Evolutionary conservation across 2,113 vertebrate genomes (phyloP), one percentile per base, ranked within the genome.

Genomic region (Myodes glareolus): DNA sequence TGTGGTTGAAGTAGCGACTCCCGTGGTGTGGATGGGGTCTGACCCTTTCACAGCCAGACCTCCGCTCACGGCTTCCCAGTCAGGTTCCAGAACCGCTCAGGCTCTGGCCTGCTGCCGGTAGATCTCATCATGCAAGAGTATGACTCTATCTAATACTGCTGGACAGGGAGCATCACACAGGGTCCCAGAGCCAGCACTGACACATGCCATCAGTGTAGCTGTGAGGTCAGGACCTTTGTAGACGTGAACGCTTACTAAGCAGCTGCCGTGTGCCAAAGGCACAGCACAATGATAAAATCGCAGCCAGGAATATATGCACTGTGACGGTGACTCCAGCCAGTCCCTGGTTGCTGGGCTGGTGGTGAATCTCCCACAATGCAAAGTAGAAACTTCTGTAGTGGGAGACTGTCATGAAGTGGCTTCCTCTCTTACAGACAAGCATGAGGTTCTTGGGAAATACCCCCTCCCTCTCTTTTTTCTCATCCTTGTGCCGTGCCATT

Each of bases 1-100:
- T n/a, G 78, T 82, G 33, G 67, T 76, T 52, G 68, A 29, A 36
- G 36, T 90, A 21, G 31, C 55, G 6, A 76, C 3, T 81, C 45
- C 67, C 77, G 13, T 45, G 42, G 42, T 78, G 42, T 52, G 63
- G 63, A 87, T 50, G 23, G 11, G 19, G 42, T 89, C 19, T 21
- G 63, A 58, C 33, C 47, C 36, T 92, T 92, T 81, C 77, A 29
- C 16, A 65, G 65, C 63, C 45, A 12, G 2, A 2, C 67, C 58
- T 72, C 39, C 27, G 47, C 36, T 88, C 67, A 19, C 1, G n/a
- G 67, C 10, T 9, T 86, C 13, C 9, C 25, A 52, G 0, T 78
- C 47, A n/a, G 45, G 21, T 27, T 16, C 47, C 21, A 0, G 16
- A 33, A 0, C 68, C 36, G 1, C 4, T 63, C 14, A 19, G 29